Percentiles rank a stretch among this genome's conserved stretches.
phyloP scores from a whole-genome alignment of 2,797 vertebrate genomes.

The Anomalospiza imberbis region DNA sequence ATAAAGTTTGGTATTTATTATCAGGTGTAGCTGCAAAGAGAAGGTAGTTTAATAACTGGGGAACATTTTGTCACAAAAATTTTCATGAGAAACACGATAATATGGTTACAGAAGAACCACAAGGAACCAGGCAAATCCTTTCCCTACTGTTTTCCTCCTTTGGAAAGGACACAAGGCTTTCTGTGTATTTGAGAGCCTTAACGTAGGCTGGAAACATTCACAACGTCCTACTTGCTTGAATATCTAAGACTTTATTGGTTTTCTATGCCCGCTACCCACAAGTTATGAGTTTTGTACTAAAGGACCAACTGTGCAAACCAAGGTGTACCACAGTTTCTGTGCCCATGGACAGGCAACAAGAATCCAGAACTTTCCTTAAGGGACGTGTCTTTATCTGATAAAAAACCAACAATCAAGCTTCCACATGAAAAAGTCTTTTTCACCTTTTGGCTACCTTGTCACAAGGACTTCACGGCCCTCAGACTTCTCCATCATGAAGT shows the following conservation, averaged over 20 bases:
- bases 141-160: neutral
- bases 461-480: neutral
- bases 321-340: neutral
- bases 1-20: neutral
- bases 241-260: neutral
- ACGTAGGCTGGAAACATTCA: neutral
- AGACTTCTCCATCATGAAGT: neutral
- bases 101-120: neutral
- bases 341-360: neutral
- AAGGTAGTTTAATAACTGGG: neutral
- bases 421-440: neutral
- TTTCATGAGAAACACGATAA: neutral
- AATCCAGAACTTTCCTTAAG: neutral
- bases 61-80: neutral
- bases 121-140: neutral
- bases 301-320: neutral
- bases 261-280: neutral
- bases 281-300: neutral
- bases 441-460: neutral
- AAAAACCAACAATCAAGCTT: neutral
- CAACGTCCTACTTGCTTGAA: neutral
- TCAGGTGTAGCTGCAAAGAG: neutral
- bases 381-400: neutral
- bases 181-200: neutral
- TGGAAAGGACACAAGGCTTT: neutral